A percentile compares a stretch with the other conserved stretches of the same genome.
These are phyloP conservation scores for Trididemnum miniatum DNA, from an alignment of 23 tunicate species.

Conservation along the genomic window DNA sequence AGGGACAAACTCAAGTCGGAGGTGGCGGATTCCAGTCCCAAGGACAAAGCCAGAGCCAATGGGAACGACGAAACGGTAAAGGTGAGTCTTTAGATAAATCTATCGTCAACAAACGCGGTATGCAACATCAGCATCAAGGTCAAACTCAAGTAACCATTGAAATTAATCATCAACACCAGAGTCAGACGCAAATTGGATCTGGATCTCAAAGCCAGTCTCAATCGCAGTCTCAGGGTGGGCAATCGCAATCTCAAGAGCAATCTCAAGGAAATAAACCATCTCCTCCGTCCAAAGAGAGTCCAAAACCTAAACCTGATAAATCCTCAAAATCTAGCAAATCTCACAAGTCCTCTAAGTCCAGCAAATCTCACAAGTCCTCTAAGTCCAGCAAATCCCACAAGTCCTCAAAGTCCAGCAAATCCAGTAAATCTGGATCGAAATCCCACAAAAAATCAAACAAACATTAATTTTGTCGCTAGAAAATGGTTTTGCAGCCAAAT, in stretches of 20 bases:
- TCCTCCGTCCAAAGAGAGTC: constrained; percentile 18
- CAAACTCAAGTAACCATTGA: constrained; percentile 36
- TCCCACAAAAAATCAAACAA: too few species aligned
- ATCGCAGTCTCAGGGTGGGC: constrained; percentile 32
- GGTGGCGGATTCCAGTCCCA: constrained; percentile 40
- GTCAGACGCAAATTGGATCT: constrained; percentile 22
- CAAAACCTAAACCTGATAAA: constrained; percentile 8
- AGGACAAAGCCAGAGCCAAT: constrained; percentile 38
- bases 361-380: neutral
- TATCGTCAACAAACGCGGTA: constrained; percentile 16
- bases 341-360: constrained; percentile 3
- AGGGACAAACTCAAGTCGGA: constrained; percentile 24
- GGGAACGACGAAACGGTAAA: constrained; percentile 9
- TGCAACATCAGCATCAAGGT: constrained; percentile 31
- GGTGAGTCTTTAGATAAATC: constrained; percentile 28
- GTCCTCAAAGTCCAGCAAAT: neutral
- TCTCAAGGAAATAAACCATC: neutral
- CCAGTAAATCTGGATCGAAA: too few species aligned
- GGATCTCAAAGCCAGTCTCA: constrained; percentile 27
- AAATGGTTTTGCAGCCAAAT: too few species aligned
- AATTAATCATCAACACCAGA: constrained; percentile 18
- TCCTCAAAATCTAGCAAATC: constrained; percentile 10
- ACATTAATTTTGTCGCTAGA: too few species aligned
- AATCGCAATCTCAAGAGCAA: constrained; percentile 33
- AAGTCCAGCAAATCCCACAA: neutral